Percentiles rank a stretch among this genome's conserved stretches.
Conservation (phyloP, 2,888 invertebrate genomes). For the Caenorhabditis drosophilae region DNA sequence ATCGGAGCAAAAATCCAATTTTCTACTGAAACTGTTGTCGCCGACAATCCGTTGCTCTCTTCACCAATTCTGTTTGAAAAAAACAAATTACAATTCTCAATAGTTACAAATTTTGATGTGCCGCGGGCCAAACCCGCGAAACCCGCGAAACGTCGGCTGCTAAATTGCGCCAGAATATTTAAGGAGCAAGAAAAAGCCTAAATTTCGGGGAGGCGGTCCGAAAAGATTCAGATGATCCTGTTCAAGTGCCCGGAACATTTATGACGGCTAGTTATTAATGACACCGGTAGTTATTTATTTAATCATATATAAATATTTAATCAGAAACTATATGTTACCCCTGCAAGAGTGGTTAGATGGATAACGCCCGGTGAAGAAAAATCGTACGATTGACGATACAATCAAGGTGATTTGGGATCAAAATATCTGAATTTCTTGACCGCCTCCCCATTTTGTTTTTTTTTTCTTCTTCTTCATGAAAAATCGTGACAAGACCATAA, state of each 20-base stretch:
- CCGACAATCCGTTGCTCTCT: slow-evolving; percentile 7
- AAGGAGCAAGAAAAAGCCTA: neutral
- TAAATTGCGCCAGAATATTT: neutral
- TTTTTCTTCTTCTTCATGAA: neutral
- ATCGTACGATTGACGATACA: too few relatives aligned
- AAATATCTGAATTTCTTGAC: too few relatives aligned
- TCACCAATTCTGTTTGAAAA: slow-evolving; percentile 15
- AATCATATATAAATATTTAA: neutral
- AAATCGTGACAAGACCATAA: neutral
- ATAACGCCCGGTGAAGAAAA: too few relatives aligned
- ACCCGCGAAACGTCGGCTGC: slow-evolving; percentile 23
- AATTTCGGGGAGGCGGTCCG: neutral
- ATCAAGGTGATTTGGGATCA: too few relatives aligned
- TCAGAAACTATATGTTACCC: neutral
- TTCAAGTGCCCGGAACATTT: neutral
- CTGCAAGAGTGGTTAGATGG: neutral
- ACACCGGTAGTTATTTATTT: neutral
- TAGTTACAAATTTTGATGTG: neutral
- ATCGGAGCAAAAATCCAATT: slow-evolving; percentile 51
- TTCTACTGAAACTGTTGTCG: slow-evolving; percentile 23
- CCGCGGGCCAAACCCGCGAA: neutral
- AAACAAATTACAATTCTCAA: too few relatives aligned
- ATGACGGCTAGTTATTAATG: neutral
- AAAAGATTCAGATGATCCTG: too few relatives aligned
- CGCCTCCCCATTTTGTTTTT: neutral